Evolutionary conservation across 2,797 vertebrate species (phyloP).

Genomic region (Oreochromis grahami): DNA sequence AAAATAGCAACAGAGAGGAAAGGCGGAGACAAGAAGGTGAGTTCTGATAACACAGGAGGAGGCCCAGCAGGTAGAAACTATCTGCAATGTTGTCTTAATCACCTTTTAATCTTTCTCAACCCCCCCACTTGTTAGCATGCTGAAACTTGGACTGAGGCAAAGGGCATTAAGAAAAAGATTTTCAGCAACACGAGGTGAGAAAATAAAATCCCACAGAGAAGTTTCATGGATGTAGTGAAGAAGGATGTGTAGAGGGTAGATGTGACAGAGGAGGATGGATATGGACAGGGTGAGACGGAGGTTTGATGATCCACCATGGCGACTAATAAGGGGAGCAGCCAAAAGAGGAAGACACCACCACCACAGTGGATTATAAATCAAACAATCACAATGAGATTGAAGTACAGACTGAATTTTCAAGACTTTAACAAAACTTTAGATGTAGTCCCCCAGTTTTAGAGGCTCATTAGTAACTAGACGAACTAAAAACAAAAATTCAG

Average conservation of each 20-base stretch:
- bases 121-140: conserved; percentile 3
- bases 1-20: background rate
- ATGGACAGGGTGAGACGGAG: background rate
- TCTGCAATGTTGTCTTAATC: conserved; percentile 38
- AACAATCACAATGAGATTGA: background rate
- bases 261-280: background rate
- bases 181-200: background rate
- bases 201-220: background rate
- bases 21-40: conserved; percentile 1
- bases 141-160: conserved; percentile 9
- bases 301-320: background rate
- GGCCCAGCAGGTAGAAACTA: conserved; percentile 30
- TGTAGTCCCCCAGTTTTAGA: background rate
- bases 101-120: conserved; percentile 26
- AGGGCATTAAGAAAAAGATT: background rate
- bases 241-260: background rate
- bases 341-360: background rate
- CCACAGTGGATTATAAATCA: background rate
- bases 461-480: background rate
- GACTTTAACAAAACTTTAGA: background rate
- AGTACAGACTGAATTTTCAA: background rate
- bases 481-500: background rate
- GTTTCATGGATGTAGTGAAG: background rate
- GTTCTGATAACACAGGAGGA: conserved; percentile 29
- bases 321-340: background rate